These are phyloP conservation scores for Coelopa pilipes DNA, from an alignment of 2,888 invertebrate genomes.

Conservation along the genomic window DNA sequence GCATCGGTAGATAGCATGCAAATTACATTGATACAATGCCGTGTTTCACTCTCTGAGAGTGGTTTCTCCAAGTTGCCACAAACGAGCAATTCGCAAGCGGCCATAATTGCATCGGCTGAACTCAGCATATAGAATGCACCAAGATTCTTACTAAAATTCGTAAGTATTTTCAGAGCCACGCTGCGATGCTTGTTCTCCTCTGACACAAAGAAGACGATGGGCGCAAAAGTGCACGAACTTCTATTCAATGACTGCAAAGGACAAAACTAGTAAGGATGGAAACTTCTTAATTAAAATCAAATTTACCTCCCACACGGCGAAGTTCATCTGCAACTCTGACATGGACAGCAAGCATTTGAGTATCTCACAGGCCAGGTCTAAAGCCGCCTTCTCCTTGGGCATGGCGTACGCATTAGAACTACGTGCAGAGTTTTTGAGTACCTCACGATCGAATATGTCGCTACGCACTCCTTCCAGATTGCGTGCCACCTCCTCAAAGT, in stretches of 20 bases:
- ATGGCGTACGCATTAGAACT: conserved; percentile 56
- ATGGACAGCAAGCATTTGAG: conserved; percentile 60
- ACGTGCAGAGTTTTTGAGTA: conserved; percentile 56
- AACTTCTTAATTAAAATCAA: background rate
- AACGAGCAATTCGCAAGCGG: conserved; percentile 62
- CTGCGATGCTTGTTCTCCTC: conserved; percentile 60
- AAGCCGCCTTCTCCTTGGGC: conserved; percentile 56
- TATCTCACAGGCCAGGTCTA: conserved; percentile 61
- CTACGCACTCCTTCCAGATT: conserved; percentile 64
- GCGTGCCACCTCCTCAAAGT: conserved; percentile 64
- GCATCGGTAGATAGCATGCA: conserved; percentile 63
- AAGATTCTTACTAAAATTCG: conserved; percentile 62
- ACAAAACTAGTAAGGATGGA: background rate
- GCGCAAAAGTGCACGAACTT: conserved; percentile 53
- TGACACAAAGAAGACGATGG: conserved; percentile 60
- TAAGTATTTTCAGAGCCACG: conserved; percentile 60
- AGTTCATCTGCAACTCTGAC: conserved; percentile 56
- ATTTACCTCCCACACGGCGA: conserved; percentile 56
- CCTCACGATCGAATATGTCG: conserved; percentile 63
- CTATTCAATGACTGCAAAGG: conserved; percentile 42
- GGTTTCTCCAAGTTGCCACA: conserved; percentile 55
- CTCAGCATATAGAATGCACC: conserved; percentile 58
- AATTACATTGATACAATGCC: conserved; percentile 64
- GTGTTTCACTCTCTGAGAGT: conserved; percentile 58
- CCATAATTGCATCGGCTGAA: conserved; percentile 61